A percentile compares a stretch with the other conserved stretches of the same genome.
These are phyloP conservation scores for Clarias macrocephalus DNA, from an alignment of 2,113 vertebrate species.

Conservation along the genomic window DNA sequence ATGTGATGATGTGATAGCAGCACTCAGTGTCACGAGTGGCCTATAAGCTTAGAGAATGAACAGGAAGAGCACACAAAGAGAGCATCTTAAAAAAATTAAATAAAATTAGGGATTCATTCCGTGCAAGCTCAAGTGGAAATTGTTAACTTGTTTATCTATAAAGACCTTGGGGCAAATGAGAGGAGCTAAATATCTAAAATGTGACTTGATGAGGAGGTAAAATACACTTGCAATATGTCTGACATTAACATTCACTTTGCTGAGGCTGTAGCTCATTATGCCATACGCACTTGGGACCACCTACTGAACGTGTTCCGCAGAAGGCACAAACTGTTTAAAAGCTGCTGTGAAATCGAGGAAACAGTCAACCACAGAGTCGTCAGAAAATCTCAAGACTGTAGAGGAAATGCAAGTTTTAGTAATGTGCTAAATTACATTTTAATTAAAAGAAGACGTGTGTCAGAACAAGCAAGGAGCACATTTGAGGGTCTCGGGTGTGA, in stretches of 20 bases:
- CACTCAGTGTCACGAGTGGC: conserved; percentile 17
- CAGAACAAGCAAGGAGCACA: not conserved
- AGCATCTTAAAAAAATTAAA: not conserved
- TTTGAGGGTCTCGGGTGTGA: not conserved
- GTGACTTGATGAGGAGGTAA: not conserved
- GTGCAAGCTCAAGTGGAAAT: not conserved
- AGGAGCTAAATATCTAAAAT: not conserved
- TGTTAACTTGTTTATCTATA: conserved; percentile 3
- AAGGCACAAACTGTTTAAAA: not conserved
- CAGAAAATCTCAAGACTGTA: not conserved
- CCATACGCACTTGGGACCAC: not conserved
- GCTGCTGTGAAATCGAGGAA: not conserved
- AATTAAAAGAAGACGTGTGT: not conserved
- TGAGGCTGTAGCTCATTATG: conserved; percentile 3
- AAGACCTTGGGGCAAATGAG: not conserved
- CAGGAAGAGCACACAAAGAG: not conserved
- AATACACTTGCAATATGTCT: not conserved
- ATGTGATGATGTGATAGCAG: not conserved
- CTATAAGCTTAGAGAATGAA: conserved; percentile 2
- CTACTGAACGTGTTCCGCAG: not conserved
- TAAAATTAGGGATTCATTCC: not conserved
- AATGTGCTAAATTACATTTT: not conserved
- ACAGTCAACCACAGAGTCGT: not conserved
- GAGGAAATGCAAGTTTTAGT: not conserved
- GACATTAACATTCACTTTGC: not conserved